Percentiles rank a stretch among this genome's conserved stretches.
phyloP scores from a whole-genome alignment of 2,113 vertebrate species.

The Proterorhinus semilunaris region DNA sequence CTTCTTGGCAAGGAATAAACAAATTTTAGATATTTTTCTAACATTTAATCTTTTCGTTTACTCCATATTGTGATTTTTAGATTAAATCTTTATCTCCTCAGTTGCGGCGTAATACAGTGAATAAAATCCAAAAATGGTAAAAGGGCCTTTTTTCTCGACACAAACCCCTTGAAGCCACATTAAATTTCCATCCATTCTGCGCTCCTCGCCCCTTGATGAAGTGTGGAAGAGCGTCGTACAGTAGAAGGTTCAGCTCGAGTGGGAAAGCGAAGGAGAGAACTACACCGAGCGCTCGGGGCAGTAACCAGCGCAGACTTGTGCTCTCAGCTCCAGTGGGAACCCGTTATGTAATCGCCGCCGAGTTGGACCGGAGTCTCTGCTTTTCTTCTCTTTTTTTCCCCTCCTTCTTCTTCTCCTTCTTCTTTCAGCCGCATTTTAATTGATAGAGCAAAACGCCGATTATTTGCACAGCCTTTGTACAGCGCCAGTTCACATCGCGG shows the following conservation, averaged over 20 bases:
- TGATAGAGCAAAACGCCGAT: conserved; percentile 1
- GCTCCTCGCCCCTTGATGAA: background rate
- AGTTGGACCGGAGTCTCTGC: background rate
- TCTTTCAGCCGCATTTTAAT: background rate
- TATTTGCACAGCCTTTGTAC: background rate
- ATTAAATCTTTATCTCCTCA: too few relatives aligned
- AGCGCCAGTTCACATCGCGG: background rate
- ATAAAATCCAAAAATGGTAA: background rate
- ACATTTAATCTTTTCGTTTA: too few relatives aligned
- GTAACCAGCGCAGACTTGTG: background rate
- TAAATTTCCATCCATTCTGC: background rate
- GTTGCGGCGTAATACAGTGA: background rate
- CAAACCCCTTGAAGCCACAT: background rate
- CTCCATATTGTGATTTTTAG: too few relatives aligned
- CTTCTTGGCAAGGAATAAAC: too few relatives aligned
- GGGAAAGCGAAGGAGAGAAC: background rate
- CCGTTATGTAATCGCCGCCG: background rate
- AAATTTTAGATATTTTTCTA: too few relatives aligned
- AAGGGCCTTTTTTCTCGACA: background rate
- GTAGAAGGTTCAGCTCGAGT: background rate
- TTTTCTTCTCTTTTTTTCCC: background rate
- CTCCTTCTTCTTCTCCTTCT: background rate
- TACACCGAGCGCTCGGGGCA: background rate
- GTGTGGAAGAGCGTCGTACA: background rate
- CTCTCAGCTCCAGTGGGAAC: background rate